Evolutionary conservation across 2,797 vertebrate genomes (phyloP).

Genomic region (Labroides dimidiatus): DNA sequence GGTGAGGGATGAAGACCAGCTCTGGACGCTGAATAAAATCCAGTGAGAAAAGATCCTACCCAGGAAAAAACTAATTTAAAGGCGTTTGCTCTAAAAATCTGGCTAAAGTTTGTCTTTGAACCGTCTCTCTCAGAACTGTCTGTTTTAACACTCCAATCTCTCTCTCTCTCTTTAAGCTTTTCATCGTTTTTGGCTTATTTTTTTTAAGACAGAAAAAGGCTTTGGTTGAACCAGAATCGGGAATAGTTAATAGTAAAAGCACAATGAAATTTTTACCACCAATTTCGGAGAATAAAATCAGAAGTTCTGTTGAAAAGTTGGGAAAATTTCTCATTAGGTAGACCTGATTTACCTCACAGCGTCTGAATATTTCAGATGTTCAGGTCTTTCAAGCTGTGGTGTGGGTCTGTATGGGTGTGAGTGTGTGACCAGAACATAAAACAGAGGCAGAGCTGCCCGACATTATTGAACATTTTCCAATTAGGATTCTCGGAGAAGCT

Average conservation of each 20-base stretch:
- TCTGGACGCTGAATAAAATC: slow-evolving; percentile 68
- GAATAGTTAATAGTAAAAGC: slow-evolving; percentile 4
- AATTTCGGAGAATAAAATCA: slow-evolving; percentile 13
- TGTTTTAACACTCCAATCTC: slow-evolving; percentile 36
- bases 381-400: background rate
- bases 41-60: slow-evolving; percentile 56
- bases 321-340: slow-evolving; percentile 14
- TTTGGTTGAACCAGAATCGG: slow-evolving; percentile 8
- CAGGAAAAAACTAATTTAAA: slow-evolving; percentile 59
- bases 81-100: slow-evolving; percentile 61
- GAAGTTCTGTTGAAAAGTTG: slow-evolving; percentile 1
- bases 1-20: slow-evolving; percentile 63
- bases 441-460: slow-evolving; percentile 41
- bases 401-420: slow-evolving; percentile 8
- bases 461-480: slow-evolving; percentile 80
- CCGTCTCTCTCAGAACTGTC: slow-evolving; percentile 44
- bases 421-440: slow-evolving; percentile 38
- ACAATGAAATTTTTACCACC: slow-evolving; percentile 11
- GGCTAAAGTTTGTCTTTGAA: slow-evolving; percentile 48
- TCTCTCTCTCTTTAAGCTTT: slow-evolving; percentile 34
- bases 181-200: slow-evolving; percentile 42
- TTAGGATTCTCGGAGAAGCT: slow-evolving; percentile 69
- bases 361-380: slow-evolving; percentile 17
- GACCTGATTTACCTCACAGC: background rate
- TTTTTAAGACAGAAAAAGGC: slow-evolving; percentile 22